Base-by-base conservation (phyloP, 1,140 invertebrate genomes). In the Pogonomyrmex californicus region DNA sequence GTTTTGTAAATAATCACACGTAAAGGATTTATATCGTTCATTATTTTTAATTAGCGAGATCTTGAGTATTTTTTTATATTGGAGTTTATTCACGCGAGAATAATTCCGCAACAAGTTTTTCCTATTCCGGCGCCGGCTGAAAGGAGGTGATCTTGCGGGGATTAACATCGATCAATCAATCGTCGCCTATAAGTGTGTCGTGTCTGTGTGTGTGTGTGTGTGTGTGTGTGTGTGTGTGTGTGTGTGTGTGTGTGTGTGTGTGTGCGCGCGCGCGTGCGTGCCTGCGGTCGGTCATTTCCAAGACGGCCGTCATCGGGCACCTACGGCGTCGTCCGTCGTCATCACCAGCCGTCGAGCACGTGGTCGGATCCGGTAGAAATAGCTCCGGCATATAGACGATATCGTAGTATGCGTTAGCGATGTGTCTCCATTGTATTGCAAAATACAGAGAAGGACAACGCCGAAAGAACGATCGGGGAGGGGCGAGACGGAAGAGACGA, bases 271-370 rank as follows among this genome's bases (percentile, higher is more conserved):
- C 0, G 23, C 0, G 23, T 23, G 23, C 12, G 75, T 10, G 12
- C 30, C 54, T 38, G 36, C 6, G 36, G 2, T 17, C 54, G 23
- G n/a, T 12, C 82, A 58, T 62, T 65, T 78, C 47, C 51, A 73
- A 82, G 68, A 60, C 79, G 17, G 14, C 36, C 58, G 36, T 65
- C 47, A 51, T 65, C 71, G 68, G 36, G 23, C 51, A 47, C 17
- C 70, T 62, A 73, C 79, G 56, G 63, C 44, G 33, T 65, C 58
- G n/a, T 30, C 33, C 56, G 58, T 73, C 47, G 70, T 75, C 76
- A 63, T 65, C 75, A 82, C 44, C 85, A 90, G 86, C 38, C 89
- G 71, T 62, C 58, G 68, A 93, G 90, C 93, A 93, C 92, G 93
- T 94, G 94, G 91, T 82, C 86, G 88, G 41, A 56, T 4, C 33